Conservation (phyloP, 2,113 vertebrate genomes). For the Vidua chalybeata region DNA sequence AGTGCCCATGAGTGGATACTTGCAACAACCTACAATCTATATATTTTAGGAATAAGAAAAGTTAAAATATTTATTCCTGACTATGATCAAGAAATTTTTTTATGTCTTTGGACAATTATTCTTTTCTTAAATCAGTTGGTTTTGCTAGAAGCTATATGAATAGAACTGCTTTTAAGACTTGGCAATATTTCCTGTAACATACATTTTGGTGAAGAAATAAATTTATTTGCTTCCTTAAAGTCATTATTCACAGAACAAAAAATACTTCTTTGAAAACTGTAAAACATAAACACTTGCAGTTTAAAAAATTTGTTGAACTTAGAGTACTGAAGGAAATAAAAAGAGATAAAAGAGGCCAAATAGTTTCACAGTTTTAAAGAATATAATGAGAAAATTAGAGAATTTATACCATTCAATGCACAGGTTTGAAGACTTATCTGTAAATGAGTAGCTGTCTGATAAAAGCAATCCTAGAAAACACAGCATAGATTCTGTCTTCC, state of each 20-base stretch:
- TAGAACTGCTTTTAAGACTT: background rate
- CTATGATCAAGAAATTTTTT: background rate
- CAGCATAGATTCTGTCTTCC: accelerated
- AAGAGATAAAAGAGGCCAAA: background rate
- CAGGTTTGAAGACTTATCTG: background rate
- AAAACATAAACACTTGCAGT: background rate
- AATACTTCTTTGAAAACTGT: background rate
- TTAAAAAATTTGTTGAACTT: background rate
- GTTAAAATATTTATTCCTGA: background rate
- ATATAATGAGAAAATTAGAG: background rate
- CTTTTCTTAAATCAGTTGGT: background rate
- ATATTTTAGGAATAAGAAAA: background rate
- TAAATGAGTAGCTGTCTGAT: background rate
- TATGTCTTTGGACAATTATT: background rate
- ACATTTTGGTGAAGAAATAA: background rate
- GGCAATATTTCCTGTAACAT: background rate
- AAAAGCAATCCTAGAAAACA: background rate
- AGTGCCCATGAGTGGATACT: background rate
- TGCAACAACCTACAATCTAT: background rate
- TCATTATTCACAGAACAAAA: background rate
- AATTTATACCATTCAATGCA: background rate
- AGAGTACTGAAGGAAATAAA: background rate
- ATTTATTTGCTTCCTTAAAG: background rate
- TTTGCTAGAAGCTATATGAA: background rate
- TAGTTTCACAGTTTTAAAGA: background rate